These are phyloP conservation scores for Pantelozetes paolii DNA, from an alignment of 2,888 invertebrate genomes.

Conservation along the genomic window DNA sequence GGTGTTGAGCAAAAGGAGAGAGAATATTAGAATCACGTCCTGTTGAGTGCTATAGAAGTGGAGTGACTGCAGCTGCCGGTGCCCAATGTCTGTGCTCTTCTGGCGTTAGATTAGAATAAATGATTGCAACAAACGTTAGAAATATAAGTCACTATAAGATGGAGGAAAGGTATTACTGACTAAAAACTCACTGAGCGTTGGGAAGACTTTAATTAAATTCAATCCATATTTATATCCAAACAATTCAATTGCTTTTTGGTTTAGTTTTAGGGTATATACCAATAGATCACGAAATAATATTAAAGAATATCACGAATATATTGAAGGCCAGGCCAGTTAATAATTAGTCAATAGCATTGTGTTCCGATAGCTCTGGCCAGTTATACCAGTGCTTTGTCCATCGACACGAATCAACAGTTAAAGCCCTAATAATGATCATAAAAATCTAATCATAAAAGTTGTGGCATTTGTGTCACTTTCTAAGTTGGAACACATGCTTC, in stretches of 20 bases:
- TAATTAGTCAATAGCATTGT: not conserved
- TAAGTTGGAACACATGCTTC: constrained; percentile 22
- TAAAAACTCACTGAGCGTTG: not conserved
- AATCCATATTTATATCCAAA: not conserved
- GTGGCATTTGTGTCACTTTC: not conserved
- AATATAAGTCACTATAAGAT: not conserved
- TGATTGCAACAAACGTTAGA: constrained; percentile 7
- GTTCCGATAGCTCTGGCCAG: not conserved
- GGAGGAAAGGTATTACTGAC: not conserved
- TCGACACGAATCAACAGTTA: constrained; percentile 35
- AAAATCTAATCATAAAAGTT: not conserved
- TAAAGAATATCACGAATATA: constrained; percentile 19
- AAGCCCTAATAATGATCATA: constrained; percentile 14
- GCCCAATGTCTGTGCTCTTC: constrained; percentile 15
- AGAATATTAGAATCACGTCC: constrained; percentile 38
- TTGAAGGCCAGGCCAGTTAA: not conserved
- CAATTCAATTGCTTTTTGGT: not conserved
- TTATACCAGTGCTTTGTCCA: not conserved
- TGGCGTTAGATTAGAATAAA: not conserved
- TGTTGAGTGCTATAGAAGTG: not conserved
- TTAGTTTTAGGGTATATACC: not conserved
- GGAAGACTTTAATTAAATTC: not conserved
- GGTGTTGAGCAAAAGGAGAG: constrained; percentile 31
- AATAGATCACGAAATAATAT: constrained; percentile 8
- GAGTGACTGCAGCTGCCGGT: constrained; percentile 7